Evolutionary conservation across 30 jellyfish, hydroid and myxozoan genomes (phyloP).

Genomic region (Clytia hemisphaerica): DNA sequence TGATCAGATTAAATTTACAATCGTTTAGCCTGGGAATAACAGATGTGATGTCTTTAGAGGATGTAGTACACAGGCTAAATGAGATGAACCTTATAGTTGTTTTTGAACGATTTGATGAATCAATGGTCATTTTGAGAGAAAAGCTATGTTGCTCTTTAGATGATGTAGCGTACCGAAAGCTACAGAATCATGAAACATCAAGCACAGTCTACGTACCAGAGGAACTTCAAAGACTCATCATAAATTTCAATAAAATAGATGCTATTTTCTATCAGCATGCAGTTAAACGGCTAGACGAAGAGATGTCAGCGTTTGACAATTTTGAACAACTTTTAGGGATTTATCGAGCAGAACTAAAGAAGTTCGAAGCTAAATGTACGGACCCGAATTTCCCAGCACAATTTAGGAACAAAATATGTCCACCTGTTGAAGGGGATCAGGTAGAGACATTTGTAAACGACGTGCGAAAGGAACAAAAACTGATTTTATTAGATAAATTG

Average conservation of each 20-base stretch:
- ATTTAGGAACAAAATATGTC: background rate
- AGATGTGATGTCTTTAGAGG: too few relatives aligned
- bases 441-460: background rate
- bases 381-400: background rate
- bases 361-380: background rate
- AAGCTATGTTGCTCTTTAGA: conserved; percentile 11
- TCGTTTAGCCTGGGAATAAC: background rate
- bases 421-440: background rate
- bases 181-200: background rate
- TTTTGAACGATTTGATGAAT: conserved; percentile 19
- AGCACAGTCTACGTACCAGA: background rate
- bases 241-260: conserved; percentile 3
- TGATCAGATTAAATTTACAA: conserved; percentile 8
- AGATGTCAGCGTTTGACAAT: background rate
- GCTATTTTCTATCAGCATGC: background rate
- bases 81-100: conserved; percentile 2
- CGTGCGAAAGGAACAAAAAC: background rate
- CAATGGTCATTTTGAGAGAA: conserved; percentile 22
- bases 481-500: background rate
- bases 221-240: background rate
- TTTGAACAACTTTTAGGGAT: background rate
- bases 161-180: conserved; percentile 17
- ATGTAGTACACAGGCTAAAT: background rate
- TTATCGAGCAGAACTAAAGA: background rate
- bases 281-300: background rate